Base-by-base conservation (phyloP, 2,797 vertebrate species). In the Gila robusta region DNA sequence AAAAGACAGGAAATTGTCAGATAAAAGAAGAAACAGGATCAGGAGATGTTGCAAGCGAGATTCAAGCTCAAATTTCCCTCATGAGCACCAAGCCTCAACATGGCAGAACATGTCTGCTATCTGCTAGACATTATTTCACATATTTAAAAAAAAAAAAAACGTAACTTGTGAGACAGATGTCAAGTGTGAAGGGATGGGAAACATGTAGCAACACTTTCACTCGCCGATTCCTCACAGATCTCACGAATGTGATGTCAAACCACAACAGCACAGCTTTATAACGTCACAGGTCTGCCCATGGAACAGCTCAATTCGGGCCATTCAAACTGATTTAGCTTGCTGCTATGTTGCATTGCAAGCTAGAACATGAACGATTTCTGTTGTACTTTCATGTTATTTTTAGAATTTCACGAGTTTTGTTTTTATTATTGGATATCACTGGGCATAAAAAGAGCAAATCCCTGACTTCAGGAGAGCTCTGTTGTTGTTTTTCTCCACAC, bases 161-260 rank as follows among this genome's bases (percentile, higher is more conserved):
- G 6, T 72, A 16, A 39, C 56, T 21, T n/a, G 6, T 59, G 41
- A 82, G 26, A 77, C 79, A 41, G 73, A 41, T 47, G 4, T 47
- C 47, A 47, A 44, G 41, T 54, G 12, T 71, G 64, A 59, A n/a
- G 56, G 3, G 19, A 44, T 87, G 91, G 88, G 85, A 70, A 71
- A 73, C 47, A 26, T 37, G 19, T 71, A 52, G 49, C 9, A 56
- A 77, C 83, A 69, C 21, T 23, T 87, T 5, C 2, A 14, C 32
- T 76, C n/a, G 54, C 49, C 26, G 81, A 41, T 72, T 2, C 26
- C 39, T 74, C 52, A 17, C n/a, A 52, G 64, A 71, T 71, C 23
- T 37, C 11, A 74, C 67, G 28, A 44, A 26, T 84, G 74, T 90
- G 88, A 92, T 91, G 90, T 81, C 82, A 84, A 37, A 16, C n/a